Conservation (phyloP, 1,140 invertebrate species). For the Hycleus phaleratus region DNA sequence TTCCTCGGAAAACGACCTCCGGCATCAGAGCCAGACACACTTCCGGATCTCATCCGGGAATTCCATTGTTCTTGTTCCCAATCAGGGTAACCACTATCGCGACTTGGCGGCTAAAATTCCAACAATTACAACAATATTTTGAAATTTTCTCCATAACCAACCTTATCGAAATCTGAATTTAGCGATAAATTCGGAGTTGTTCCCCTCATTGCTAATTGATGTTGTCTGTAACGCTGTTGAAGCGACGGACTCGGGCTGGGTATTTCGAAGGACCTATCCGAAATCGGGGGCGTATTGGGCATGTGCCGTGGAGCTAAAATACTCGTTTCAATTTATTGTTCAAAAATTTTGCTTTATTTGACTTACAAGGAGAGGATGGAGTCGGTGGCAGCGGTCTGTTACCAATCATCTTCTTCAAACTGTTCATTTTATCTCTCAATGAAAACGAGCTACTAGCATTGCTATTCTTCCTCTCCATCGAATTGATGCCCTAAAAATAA, state of each 20-base stretch:
- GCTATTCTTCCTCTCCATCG: conserved; percentile 30
- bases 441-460: conserved; percentile 19
- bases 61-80: conserved; percentile 40
- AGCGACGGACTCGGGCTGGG: conserved; percentile 40
- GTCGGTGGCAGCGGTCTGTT: conserved; percentile 37
- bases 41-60: conserved; percentile 43
- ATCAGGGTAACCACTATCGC: conserved; percentile 42
- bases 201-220: conserved; percentile 50
- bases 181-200: conserved; percentile 36
- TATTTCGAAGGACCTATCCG: conserved; percentile 22
- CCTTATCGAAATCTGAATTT: conserved; percentile 32
- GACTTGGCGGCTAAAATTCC: conserved; percentile 33
- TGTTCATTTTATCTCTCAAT: conserved; percentile 37
- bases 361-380: conserved; percentile 28
- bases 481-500: conserved; percentile 27
- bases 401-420: conserved; percentile 34
- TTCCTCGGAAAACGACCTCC: conserved; percentile 28
- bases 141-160: conserved; percentile 2
- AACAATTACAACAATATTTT: neutral
- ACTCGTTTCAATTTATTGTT: neutral
- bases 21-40: conserved; percentile 42
- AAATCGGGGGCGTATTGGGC: conserved; percentile 13
- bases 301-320: conserved; percentile 23
- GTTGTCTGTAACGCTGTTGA: conserved; percentile 57
- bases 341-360: neutral